A percentile compares a stretch with the other conserved stretches of the same genome.
phyloP scores from a whole-genome alignment of 2,888 invertebrate species.

The Epirrhoe alternata region DNA sequence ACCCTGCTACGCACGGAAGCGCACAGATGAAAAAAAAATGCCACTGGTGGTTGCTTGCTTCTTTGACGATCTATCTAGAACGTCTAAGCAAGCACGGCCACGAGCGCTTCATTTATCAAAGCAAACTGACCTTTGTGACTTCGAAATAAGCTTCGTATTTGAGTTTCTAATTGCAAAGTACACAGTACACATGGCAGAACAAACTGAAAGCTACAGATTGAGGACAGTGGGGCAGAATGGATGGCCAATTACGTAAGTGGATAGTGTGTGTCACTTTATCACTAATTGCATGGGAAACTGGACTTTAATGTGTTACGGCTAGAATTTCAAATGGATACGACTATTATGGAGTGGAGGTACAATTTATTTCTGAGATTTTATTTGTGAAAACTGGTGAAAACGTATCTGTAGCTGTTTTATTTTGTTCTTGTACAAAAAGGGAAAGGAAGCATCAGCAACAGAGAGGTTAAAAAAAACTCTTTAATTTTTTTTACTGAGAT shows the following conservation, averaged over 20 bases:
- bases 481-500: no score
- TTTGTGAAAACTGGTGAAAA: not conserved
- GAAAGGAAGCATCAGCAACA: no score
- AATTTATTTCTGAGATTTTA: not conserved
- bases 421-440: no score
- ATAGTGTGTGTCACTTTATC: slow-evolving; percentile 9
- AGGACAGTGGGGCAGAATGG: slow-evolving; percentile 15
- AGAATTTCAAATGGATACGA: not conserved
- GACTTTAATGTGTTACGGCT: not conserved
- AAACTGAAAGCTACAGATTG: slow-evolving; percentile 18
- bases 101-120: no score
- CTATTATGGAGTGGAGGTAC: not conserved
- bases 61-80: no score
- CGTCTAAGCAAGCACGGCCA: no score
- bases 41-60: no score
- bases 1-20: no score
- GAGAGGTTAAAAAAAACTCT: no score
- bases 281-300: not conserved
- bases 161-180: slow-evolving; percentile 25
- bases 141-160: slow-evolving; percentile 2
- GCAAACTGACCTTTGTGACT: not conserved
- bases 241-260: slow-evolving; percentile 28
- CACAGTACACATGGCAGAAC: slow-evolving; percentile 22
- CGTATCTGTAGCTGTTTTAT: not conserved
- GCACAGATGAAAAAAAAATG: no score